These are phyloP conservation scores for Eremobia ochroleuca DNA, from an alignment of 2,888 invertebrate genomes.

Conservation along the genomic window DNA sequence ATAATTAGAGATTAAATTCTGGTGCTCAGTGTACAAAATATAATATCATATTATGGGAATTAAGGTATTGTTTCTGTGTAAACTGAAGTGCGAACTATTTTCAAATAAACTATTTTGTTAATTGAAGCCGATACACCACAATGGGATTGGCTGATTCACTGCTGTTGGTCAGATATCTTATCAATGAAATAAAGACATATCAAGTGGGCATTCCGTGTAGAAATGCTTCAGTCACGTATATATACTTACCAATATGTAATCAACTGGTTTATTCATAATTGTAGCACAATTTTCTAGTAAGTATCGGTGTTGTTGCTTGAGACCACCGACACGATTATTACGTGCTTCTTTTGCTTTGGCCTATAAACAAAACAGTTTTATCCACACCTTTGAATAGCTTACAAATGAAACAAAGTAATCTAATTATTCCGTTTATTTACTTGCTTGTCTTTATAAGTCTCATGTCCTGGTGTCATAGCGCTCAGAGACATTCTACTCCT, in stretches of 20 bases:
- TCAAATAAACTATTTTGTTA: background rate
- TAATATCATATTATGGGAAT: background rate
- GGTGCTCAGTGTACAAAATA: too few relatives aligned
- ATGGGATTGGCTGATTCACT: background rate
- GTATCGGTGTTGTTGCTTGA: constrained; percentile 91
- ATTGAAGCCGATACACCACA: background rate
- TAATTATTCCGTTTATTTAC: constrained; percentile 79
- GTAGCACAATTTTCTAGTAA: constrained; percentile 92
- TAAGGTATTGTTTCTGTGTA: background rate
- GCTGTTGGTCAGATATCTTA: background rate
- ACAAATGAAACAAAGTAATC: constrained; percentile 76
- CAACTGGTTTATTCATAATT: constrained; percentile 88
- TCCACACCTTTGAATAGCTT: constrained; percentile 82
- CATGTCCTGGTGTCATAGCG: constrained; percentile 83
- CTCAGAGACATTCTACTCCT: constrained; percentile 86
- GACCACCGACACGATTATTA: constrained; percentile 84
- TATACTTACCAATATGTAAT: constrained; percentile 90
- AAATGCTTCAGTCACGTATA: constrained; percentile 84
- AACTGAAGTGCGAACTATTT: background rate
- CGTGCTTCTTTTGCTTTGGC: constrained; percentile 92
- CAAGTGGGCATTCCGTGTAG: constrained; percentile 64
- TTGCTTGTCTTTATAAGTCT: constrained; percentile 89
- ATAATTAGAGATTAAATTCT: background rate
- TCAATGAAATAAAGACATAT: background rate
- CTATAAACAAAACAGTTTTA: constrained; percentile 81